Percentiles rank a stretch among this genome's conserved stretches.
Evolutionary conservation across 2,797 vertebrate genomes (phyloP).

Genomic region (Gobio occitaniae): DNA sequence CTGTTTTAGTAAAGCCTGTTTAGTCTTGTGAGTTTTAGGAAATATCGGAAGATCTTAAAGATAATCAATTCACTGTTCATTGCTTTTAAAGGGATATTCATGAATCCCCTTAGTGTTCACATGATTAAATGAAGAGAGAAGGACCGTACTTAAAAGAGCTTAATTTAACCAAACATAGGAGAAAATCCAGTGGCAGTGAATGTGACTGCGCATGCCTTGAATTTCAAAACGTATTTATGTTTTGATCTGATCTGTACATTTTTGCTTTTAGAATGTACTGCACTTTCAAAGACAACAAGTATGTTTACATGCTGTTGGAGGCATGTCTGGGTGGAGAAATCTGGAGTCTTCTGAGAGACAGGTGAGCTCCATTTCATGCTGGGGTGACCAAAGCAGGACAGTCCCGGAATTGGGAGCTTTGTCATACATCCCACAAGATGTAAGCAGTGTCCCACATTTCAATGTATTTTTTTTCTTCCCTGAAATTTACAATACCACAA

Average conservation of each 20-base stretch:
- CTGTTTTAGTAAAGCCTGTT: constrained; percentile 2
- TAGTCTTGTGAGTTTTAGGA: neutral
- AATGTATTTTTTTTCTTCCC: neutral
- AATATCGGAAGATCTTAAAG: neutral
- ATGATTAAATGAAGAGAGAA: neutral
- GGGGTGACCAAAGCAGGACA: neutral
- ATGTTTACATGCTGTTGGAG: constrained; percentile 95
- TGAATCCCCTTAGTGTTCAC: neutral
- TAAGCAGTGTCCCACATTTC: neutral
- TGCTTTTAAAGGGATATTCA: neutral
- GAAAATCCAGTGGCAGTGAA: neutral
- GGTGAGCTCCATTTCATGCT: constrained; percentile 72
- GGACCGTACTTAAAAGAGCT: neutral
- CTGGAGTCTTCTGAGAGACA: constrained; percentile 94
- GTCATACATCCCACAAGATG: neutral
- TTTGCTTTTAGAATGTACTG: constrained; percentile 74
- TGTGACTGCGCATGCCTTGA: neutral
- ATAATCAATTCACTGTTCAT: neutral
- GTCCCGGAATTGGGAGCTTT: neutral
- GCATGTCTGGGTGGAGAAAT: constrained; percentile 93
- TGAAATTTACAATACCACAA: neutral
- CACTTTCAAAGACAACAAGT: constrained; percentile 93
- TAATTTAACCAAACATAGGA: neutral
- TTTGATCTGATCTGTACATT: constrained; percentile 22
- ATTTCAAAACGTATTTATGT: neutral